A percentile compares a stretch with the other conserved stretches of the same genome.
Conservation (phyloP, 2,888 invertebrate genomes). For the Pandemis cinnamomeana region DNA sequence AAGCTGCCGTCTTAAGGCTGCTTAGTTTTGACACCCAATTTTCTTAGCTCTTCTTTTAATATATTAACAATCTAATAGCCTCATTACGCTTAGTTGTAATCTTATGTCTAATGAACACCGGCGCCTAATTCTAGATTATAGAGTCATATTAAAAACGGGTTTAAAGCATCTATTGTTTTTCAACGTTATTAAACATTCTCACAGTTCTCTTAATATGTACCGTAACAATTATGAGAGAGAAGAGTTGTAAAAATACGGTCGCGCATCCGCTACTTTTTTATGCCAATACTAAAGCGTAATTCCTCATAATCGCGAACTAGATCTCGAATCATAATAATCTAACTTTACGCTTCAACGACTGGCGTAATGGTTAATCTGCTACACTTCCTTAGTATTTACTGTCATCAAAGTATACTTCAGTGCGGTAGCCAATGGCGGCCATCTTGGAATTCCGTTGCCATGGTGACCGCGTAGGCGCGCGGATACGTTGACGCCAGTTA, state of each 20-base stretch:
- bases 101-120: not conserved
- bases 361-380: slow-evolving; percentile 32
- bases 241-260: slow-evolving; percentile 7
- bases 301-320: slow-evolving; percentile 15
- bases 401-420: slow-evolving; percentile 37
- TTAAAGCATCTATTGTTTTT: slow-evolving; percentile 9
- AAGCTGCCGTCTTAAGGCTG: too few relatives aligned
- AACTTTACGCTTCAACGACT: slow-evolving; percentile 23
- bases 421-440: slow-evolving; percentile 54
- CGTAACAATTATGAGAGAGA: slow-evolving; percentile 3
- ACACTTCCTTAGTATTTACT: slow-evolving; percentile 38
- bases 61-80: not conserved
- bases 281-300: not conserved
- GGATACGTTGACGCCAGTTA: slow-evolving; percentile 41
- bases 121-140: not conserved
- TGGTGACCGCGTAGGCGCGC: slow-evolving; percentile 69
- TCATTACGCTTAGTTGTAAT: not conserved
- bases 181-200: slow-evolving; percentile 3
- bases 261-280: slow-evolving; percentile 16
- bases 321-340: slow-evolving; percentile 25
- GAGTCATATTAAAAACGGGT: not conserved
- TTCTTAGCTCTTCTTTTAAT: too few relatives aligned
- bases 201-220: slow-evolving; percentile 18
- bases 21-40: too few relatives aligned
- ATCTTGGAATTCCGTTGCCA: slow-evolving; percentile 73